Percentiles rank a stretch among this genome's conserved stretches.
These are phyloP conservation scores for Columba guinea DNA, from an alignment of 2,797 vertebrate genomes.

Conservation along the genomic window DNA sequence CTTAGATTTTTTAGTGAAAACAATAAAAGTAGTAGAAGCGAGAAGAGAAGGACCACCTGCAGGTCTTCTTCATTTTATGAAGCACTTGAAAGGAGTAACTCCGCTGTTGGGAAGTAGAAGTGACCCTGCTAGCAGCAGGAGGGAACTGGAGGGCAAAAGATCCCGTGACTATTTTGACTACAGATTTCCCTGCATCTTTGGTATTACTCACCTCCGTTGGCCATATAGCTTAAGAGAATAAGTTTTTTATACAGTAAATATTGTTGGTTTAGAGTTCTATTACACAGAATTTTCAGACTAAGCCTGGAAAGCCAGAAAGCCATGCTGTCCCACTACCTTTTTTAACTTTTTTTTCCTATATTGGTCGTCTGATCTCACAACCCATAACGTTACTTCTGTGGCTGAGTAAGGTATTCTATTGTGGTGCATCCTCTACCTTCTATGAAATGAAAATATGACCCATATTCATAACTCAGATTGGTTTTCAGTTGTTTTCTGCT, in stretches of 20 bases:
- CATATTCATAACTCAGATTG: not conserved
- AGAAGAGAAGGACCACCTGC: slow-evolving; percentile 30
- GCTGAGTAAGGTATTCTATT: not conserved
- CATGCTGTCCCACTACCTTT: not conserved
- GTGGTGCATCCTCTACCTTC: not conserved
- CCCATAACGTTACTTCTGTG: not conserved
- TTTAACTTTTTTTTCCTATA: not conserved
- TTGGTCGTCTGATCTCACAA: not conserved
- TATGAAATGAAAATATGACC: not conserved
- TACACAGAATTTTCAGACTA: not conserved
- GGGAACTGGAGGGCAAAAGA: slow-evolving; percentile 38
- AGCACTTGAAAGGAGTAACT: slow-evolving; percentile 44
- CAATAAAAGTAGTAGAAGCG: not conserved
- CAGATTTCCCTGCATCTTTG: not conserved
- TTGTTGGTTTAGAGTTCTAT: not conserved
- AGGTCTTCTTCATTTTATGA: slow-evolving; percentile 33
- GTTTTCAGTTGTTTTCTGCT: not conserved
- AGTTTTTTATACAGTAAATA: not conserved
- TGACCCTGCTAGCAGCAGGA: slow-evolving; percentile 34
- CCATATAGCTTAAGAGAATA: not conserved
- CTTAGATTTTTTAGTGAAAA: slow-evolving; percentile 16
- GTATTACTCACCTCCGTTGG: not conserved
- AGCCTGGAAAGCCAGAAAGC: not conserved
- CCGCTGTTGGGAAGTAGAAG: not conserved
- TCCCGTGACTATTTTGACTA: slow-evolving; percentile 55